Percentiles rank a stretch among this genome's conserved stretches.
Conservation (phyloP, 2,113 vertebrate species). For the Dicerorhinus sumatrensis region DNA sequence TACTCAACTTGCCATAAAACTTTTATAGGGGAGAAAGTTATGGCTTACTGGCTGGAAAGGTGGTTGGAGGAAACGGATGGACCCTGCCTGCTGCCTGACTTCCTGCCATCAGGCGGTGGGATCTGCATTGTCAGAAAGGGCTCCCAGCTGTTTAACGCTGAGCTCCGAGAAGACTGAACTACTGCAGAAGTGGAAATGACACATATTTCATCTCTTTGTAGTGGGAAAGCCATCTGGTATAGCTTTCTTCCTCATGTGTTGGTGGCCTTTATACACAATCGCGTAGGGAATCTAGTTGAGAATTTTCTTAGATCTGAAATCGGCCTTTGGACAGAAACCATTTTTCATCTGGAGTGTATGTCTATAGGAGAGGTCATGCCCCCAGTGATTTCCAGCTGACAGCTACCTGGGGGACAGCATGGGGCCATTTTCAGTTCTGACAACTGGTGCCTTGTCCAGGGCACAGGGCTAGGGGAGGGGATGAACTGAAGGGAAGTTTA, state of each 20-base stretch:
- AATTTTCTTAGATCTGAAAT: slow-evolving; percentile 56
- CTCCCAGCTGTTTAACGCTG: slow-evolving; percentile 43
- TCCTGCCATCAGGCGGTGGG: slow-evolving; percentile 22
- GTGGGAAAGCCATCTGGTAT: slow-evolving; percentile 67
- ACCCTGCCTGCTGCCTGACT: not conserved
- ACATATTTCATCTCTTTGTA: slow-evolving; percentile 56
- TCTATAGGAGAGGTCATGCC: not conserved
- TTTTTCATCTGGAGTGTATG: slow-evolving; percentile 46
- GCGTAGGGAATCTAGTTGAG: slow-evolving; percentile 36
- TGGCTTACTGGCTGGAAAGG: slow-evolving; percentile 49
- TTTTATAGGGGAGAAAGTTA: slow-evolving; percentile 40
- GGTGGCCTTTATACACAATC: slow-evolving; percentile 33
- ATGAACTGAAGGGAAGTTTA: not conserved
- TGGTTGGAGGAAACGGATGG: slow-evolving; percentile 36
- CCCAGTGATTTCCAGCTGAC: not conserved
- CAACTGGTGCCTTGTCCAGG: not conserved
- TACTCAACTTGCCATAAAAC: slow-evolving; percentile 44
- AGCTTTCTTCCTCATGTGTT: slow-evolving; percentile 19
- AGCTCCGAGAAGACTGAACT: slow-evolving; percentile 51
- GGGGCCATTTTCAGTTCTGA: not conserved
- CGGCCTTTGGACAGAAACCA: slow-evolving; percentile 49
- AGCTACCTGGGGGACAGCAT: not conserved
- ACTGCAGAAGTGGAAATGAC: slow-evolving; percentile 44
- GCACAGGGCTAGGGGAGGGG: not conserved
- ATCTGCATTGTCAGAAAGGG: slow-evolving; percentile 44